These are phyloP conservation scores for Platichthys flesus DNA, from an alignment of 2,113 vertebrate species.

Conservation along the genomic window DNA sequence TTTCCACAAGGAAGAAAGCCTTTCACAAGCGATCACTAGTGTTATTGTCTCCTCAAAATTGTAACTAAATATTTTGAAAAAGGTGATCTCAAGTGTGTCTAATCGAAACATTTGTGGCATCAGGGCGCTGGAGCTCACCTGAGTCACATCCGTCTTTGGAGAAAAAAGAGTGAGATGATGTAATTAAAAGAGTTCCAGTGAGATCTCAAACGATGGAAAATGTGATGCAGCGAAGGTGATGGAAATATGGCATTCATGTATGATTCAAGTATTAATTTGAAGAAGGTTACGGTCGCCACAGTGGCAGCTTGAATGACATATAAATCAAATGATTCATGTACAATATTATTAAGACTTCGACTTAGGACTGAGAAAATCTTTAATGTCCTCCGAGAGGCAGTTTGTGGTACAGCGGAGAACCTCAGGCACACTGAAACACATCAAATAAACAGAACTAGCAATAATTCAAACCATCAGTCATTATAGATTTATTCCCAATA, in stretches of 20 bases:
- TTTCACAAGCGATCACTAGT: neutral
- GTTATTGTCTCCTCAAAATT: neutral
- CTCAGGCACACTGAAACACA: neutral
- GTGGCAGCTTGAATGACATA: neutral
- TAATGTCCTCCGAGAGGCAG: neutral
- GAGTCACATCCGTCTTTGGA: neutral
- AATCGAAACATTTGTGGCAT: neutral
- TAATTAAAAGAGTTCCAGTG: neutral
- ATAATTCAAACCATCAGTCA: neutral
- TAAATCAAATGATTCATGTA: neutral
- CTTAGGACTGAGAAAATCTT: neutral
- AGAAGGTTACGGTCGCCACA: neutral
- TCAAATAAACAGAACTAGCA: neutral
- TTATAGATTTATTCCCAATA: neutral
- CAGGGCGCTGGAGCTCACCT: neutral
- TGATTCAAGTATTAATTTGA: neutral
- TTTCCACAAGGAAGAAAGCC: conserved; percentile 29
- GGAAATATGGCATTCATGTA: neutral
- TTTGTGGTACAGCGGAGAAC: neutral
- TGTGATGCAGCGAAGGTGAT: neutral
- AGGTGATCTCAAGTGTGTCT: neutral
- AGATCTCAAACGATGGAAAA: neutral
- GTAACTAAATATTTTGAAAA: neutral
- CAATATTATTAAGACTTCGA: neutral
- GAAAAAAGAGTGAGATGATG: neutral